phyloP scores from a whole-genome alignment of 2,888 invertebrate genomes.

The Parapristionchus giblindavisi region DNA sequence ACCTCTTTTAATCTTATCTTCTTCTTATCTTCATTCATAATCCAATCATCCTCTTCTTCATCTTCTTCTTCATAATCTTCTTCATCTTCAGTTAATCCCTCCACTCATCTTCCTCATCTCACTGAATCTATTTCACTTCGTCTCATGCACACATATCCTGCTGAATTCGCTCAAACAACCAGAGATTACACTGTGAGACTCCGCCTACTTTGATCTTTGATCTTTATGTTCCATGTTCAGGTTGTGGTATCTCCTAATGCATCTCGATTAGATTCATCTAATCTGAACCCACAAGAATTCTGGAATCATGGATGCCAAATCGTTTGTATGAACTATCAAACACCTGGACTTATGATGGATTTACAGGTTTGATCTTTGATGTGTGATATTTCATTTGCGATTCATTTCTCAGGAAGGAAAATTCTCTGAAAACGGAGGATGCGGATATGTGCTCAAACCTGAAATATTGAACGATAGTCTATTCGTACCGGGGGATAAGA shows the following conservation, averaged over 20 bases:
- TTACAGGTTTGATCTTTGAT: too few species aligned
- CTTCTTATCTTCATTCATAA: too few species aligned
- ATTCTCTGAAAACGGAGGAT: conserved; percentile 76
- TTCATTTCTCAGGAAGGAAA: conserved; percentile 72
- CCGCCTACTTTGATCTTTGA: too few species aligned
- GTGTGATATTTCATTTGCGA: background rate
- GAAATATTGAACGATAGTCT: conserved; percentile 73
- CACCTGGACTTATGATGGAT: conserved; percentile 76
- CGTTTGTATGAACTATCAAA: conserved; percentile 76
- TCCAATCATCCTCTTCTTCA: too few species aligned
- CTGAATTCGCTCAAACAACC: conserved; percentile 71
- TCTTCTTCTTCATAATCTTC: too few species aligned
- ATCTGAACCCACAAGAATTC: conserved; percentile 74
- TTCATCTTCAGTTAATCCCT: conserved; percentile 47
- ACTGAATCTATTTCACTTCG: conserved; percentile 67
- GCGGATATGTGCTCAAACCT: conserved; percentile 77
- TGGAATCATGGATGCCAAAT: conserved; percentile 76
- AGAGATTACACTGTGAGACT: conserved; percentile 57
- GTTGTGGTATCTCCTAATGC: conserved; percentile 73
- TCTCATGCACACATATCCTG: conserved; percentile 69
- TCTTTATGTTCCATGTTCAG: conserved; percentile 42
- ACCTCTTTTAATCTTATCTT: too few species aligned
- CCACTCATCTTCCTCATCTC: conserved; percentile 56
- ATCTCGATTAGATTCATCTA: conserved; percentile 75
- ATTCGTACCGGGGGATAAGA: conserved; percentile 65